phyloP scores from a whole-genome alignment of 2,888 invertebrate species.

The Callyntrura guangdongensis region DNA sequence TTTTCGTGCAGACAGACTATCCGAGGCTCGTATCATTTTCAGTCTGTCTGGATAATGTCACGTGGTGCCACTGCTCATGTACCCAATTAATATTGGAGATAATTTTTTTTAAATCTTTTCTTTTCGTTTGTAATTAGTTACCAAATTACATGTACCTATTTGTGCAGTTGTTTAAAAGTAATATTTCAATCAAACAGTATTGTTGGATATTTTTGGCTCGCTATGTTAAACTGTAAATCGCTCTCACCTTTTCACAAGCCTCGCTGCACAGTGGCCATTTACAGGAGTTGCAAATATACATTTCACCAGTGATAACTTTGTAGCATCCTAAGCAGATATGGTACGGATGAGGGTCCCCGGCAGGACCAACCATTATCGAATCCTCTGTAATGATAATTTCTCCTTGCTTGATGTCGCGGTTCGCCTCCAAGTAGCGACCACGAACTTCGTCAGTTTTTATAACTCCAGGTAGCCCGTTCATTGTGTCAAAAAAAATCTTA shows the following conservation, averaged over 20 bases:
- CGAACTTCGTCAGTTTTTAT: constrained; percentile 76
- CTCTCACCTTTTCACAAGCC: constrained; percentile 80
- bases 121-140: not conserved
- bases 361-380: constrained; percentile 77
- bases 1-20: not conserved
- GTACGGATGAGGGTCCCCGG: constrained; percentile 73
- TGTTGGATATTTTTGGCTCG: too few relatives aligned
- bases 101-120: not conserved
- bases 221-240: not conserved
- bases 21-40: not conserved
- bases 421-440: constrained; percentile 79
- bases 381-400: constrained; percentile 80
- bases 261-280: constrained; percentile 82
- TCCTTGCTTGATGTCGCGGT: constrained; percentile 75
- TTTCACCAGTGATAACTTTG: constrained; percentile 74
- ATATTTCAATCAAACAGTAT: too few relatives aligned
- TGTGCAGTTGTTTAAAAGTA: not conserved
- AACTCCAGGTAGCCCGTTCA: constrained; percentile 80
- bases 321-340: constrained; percentile 78
- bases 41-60: not conserved
- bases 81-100: not conserved
- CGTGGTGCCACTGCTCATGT: not conserved
- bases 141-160: not conserved
- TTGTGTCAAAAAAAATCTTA: constrained; percentile 10
- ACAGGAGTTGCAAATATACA: constrained; percentile 72